Conservation (phyloP, 2,888 invertebrate genomes). For the Pycnomerus fuliginosus region DNA sequence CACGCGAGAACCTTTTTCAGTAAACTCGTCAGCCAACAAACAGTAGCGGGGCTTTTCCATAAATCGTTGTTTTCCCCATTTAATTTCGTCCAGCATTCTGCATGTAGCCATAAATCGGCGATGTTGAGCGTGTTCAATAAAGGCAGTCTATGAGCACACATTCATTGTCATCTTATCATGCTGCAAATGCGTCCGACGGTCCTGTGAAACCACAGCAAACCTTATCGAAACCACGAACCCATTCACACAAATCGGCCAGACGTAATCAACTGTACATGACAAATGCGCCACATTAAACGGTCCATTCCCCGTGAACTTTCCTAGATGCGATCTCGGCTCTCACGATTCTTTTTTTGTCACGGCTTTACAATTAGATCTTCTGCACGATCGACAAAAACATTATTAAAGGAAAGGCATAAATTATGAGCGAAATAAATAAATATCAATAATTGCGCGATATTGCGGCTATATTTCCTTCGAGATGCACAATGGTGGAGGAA, state of each 20-base stretch:
- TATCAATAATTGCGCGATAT: slow-evolving; percentile 38
- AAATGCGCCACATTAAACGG: slow-evolving; percentile 47
- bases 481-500: slow-evolving; percentile 37
- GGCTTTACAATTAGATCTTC: slow-evolving; percentile 9
- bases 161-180: slow-evolving; percentile 49
- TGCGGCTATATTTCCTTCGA: slow-evolving; percentile 37
- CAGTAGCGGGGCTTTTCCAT: too few species aligned
- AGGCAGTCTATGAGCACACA: slow-evolving; percentile 40
- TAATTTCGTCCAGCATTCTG: too few species aligned
- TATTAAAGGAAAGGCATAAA: slow-evolving; percentile 22
- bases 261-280: slow-evolving; percentile 52
- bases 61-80: too few species aligned
- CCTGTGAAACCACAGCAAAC: slow-evolving; percentile 39
- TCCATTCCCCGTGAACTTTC: slow-evolving; percentile 34
- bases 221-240: slow-evolving; percentile 46
- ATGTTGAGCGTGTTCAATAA: slow-evolving; percentile 39
- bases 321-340: slow-evolving; percentile 9
- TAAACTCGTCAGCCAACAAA: too few species aligned
- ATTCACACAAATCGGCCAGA: slow-evolving; percentile 49
- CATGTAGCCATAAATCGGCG: too few species aligned
- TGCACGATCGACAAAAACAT: slow-evolving; percentile 9
- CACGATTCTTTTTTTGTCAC: slow-evolving; percentile 10
- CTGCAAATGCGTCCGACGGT: slow-evolving; percentile 38
- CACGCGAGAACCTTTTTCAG: too few species aligned
- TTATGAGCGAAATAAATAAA: slow-evolving; percentile 39